Percentiles rank a stretch among this genome's conserved stretches.
Conservation (phyloP, 1,140 invertebrate genomes). For the Hyles euphorbiae region DNA sequence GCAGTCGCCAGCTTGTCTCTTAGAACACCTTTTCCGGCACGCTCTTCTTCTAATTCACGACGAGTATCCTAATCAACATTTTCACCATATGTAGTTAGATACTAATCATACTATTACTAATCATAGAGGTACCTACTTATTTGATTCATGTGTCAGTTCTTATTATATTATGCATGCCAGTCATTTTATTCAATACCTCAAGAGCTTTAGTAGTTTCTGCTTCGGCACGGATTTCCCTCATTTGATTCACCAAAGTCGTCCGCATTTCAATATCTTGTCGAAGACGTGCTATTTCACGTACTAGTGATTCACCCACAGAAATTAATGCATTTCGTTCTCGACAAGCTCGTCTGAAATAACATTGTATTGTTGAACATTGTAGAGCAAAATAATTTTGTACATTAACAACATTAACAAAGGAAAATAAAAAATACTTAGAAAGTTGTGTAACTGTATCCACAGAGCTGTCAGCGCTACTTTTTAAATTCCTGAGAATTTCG, state of each 20-base stretch:
- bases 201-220: conserved; percentile 31
- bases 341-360: conserved; percentile 36
- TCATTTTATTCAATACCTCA: conserved; percentile 30
- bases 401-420: no score
- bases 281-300: conserved; percentile 50
- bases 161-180: no score
- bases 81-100: neutral
- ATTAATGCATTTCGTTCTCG: conserved; percentile 47
- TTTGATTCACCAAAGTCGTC: conserved; percentile 23
- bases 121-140: no score
- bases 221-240: conserved; percentile 28
- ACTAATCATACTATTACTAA: no score
- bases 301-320: conserved; percentile 52
- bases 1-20: conserved; percentile 55
- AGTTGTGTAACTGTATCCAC: conserved; percentile 45
- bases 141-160: no score
- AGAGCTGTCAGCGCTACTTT: conserved; percentile 40
- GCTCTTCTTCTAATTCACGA: conserved; percentile 54
- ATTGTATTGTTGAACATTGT: no score
- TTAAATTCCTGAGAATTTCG: conserved; percentile 46
- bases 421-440: conserved; percentile 37
- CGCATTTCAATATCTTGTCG: conserved; percentile 43
- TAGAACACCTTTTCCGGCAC: conserved; percentile 25
- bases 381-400: no score
- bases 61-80: conserved; percentile 32